A percentile compares a stretch with the other conserved stretches of the same genome.
phyloP scores from a whole-genome alignment of 2,797 vertebrate genomes.

The Pogoniulus pusillus region DNA sequence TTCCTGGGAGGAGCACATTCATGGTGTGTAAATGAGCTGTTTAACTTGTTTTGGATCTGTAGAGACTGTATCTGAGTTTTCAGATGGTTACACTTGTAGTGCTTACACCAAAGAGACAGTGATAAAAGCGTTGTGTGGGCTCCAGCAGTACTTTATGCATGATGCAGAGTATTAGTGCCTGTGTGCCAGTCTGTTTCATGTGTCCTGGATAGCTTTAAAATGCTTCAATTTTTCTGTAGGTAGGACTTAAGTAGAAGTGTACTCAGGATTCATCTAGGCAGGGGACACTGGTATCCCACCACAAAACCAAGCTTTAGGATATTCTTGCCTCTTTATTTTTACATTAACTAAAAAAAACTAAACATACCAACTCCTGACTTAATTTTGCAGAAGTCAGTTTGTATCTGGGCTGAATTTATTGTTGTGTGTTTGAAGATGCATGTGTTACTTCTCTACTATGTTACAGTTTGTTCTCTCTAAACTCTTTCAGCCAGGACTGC shows the following conservation, averaged over 20 bases:
- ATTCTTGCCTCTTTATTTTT: not conserved
- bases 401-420: not conserved
- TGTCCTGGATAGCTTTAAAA: not conserved
- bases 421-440: not conserved
- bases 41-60: not conserved
- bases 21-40: not conserved
- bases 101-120: not conserved
- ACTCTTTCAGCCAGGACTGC: not conserved
- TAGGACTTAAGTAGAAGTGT: not conserved
- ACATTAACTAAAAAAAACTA: not conserved
- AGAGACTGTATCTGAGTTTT: not conserved
- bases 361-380: not conserved
- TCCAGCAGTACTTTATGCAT: not conserved
- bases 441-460: not conserved
- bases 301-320: not conserved
- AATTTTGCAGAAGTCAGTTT: not conserved
- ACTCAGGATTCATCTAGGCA: not conserved
- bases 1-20: not conserved
- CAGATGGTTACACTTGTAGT: not conserved
- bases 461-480: not conserved
- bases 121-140: not conserved
- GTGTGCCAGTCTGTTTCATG: not conserved
- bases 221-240: not conserved
- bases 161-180: not conserved
- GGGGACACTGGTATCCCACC: accelerated